Evolutionary conservation across 2,888 invertebrate species (phyloP), one percentile per base, ranked within the genome.

Genomic region (Rhimphoctona megacephalus): DNA sequence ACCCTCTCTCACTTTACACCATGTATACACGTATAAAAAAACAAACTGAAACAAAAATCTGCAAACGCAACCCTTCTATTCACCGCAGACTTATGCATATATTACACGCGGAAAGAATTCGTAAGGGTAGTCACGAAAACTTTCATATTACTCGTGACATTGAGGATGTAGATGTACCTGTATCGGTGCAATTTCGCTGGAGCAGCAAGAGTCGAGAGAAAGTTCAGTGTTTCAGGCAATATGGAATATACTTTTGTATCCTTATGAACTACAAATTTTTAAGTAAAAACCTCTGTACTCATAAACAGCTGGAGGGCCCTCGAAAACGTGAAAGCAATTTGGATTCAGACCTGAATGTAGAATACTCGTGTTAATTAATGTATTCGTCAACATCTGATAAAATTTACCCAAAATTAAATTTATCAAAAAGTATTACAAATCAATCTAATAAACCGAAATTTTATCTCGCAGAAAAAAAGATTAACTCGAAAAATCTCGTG

Each of bases 91-190:
- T 82, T 67, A 69, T 74, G 81, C 81, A 82, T 82, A 76, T 39
- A 76, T 82, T 82, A 82, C 57, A 52, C 49, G 64, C 39, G 57
- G 61, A 25, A 82, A 80, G 43, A 61, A 57, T 74, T 74, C 82
- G 61, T 39, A 76, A 82, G 82, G 77, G 76, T 69, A 30, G 69
- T 82, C 57, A 57, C 39, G 61, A 69, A 82, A 82, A 82, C 57
- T 78, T 78, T 30, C 30, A 49, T 39, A 77, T 43, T 39, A 67
- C 49, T 70, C 46, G 57, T 70, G 79, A 61, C 46, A 43, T 33
- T 57, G 57, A 70, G 79, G 22, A 19, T 61, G 67, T 67, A 22
- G 33, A 78, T 54, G 36, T 33, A 8, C 30, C 9, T 67, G 39
- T 52, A 54, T 11, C 17, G 22, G n/a, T 61, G 19, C 49, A 39